Conservation (phyloP, 2,888 invertebrate genomes). For the Drosophila niveifrons region DNA sequence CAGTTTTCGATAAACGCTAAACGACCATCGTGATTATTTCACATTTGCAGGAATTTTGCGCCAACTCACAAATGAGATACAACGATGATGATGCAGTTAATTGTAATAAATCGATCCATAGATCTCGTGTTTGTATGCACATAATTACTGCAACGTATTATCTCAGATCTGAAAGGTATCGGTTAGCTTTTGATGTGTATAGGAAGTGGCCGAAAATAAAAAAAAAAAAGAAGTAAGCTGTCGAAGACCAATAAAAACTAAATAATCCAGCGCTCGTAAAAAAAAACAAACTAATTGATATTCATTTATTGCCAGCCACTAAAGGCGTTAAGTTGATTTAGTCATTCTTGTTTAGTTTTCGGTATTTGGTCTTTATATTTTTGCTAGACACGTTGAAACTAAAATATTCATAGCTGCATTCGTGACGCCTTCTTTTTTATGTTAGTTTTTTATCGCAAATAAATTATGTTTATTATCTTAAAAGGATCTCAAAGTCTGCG, state of each 20-base stretch:
- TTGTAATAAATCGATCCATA: conserved; percentile 12
- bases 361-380: background rate
- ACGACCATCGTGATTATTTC: conserved; percentile 12
- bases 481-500: background rate
- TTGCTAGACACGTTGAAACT: background rate
- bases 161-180: background rate
- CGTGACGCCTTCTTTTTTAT: background rate
- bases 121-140: background rate
- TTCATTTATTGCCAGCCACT: conserved; percentile 12
- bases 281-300: conserved; percentile 10
- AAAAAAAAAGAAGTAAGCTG: background rate
- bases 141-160: background rate
- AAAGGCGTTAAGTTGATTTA: conserved; percentile 7
- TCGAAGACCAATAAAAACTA: conserved; percentile 1
- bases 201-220: conserved; percentile 6
- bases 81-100: conserved; percentile 19
- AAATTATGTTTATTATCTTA: conserved; percentile 4
- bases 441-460: background rate
- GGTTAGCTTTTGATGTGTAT: conserved; percentile 23
- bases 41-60: conserved; percentile 4
- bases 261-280: conserved; percentile 8
- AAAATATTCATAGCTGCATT: conserved; percentile 3
- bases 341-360: background rate
- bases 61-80: conserved; percentile 8
- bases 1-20: conserved; percentile 36